Base-by-base conservation (phyloP, 1,140 invertebrate species). In the Drosophila nannoptera region DNA sequence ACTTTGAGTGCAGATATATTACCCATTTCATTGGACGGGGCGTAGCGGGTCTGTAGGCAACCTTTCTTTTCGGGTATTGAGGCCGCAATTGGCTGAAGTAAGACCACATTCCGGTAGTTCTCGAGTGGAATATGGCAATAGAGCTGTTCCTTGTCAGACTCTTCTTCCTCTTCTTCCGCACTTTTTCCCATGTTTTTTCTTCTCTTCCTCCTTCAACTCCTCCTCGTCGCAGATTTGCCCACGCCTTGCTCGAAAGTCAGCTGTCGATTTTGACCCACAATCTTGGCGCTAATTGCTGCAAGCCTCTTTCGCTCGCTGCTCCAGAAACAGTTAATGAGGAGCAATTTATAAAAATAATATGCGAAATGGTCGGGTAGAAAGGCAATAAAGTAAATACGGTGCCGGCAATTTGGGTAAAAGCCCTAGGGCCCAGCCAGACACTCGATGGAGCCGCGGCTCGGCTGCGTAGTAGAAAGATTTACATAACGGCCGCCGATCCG, bases 301-400 rank as follows among this genome's bases (percentile, higher is more conserved):
- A 56, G 55, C 59, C 48, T 52, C 36, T 65, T 48, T 54, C 42
- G 8, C 14, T 56, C 36, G 11, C 31, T 45, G 45, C 6, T n/a
- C 58, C 29, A 40, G 33, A 62, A 54, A 33, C 52, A 14, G 54
- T 49, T 68, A 68, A 68, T 68, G 65, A 48, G 50, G 29, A 33
- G 16, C 62, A 59, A 66, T 70, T 66, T 67, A 60, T 49, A 67
- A 60, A 71, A 71, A 66, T 69, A 69, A 69, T 52, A 59, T 59
- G 68, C 68, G 7, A 58, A 65, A 65, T 53, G 52, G 32, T 50
- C 49, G n/a, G 50, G 14, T 66, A 56, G 53, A 67, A 61, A 68
- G 46, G 48, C 58, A 36, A 64, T 16, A 65, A 54, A 46, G 31
- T 46, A 3, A 22, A 40, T 35, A 46, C 35, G 56, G 56, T n/a